These are phyloP conservation scores for Odontophorus gujanensis DNA, from an alignment of 2,113 vertebrate species.

Conservation along the genomic window DNA sequence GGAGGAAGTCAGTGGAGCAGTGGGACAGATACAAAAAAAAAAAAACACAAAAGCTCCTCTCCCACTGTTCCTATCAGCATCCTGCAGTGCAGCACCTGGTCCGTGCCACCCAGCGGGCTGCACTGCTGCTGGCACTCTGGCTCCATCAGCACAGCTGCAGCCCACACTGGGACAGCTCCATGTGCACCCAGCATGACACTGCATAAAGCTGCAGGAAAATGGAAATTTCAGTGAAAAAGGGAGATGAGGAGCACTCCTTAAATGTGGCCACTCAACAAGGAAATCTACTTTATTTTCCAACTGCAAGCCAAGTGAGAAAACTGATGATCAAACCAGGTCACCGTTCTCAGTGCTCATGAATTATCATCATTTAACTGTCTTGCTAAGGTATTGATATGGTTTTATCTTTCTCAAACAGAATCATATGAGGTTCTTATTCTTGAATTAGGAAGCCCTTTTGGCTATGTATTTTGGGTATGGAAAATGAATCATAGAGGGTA, in stretches of 20 bases:
- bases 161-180: not conserved
- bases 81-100: constrained; percentile 8
- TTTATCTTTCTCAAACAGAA: constrained; percentile 5
- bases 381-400: not conserved
- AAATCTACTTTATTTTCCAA: constrained; percentile 1
- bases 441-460: not conserved
- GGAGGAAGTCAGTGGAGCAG: not conserved
- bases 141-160: not conserved
- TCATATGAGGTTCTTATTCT: not conserved
- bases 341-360: not conserved
- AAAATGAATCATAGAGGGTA: not conserved
- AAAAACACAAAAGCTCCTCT: not conserved
- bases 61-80: not conserved
- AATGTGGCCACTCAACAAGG: not conserved
- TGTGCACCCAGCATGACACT: not conserved
- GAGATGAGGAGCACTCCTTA: not conserved
- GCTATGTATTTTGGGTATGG: not conserved
- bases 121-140: not conserved
- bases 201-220: not conserved
- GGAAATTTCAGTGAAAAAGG: not conserved
- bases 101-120: not conserved
- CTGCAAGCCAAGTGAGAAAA: not conserved
- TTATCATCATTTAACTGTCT: not conserved
- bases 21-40: not conserved
- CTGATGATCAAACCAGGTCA: not conserved